Evolutionary conservation across 1,140 invertebrate species (phyloP).

Genomic region (Brachionus plicatilis): DNA sequence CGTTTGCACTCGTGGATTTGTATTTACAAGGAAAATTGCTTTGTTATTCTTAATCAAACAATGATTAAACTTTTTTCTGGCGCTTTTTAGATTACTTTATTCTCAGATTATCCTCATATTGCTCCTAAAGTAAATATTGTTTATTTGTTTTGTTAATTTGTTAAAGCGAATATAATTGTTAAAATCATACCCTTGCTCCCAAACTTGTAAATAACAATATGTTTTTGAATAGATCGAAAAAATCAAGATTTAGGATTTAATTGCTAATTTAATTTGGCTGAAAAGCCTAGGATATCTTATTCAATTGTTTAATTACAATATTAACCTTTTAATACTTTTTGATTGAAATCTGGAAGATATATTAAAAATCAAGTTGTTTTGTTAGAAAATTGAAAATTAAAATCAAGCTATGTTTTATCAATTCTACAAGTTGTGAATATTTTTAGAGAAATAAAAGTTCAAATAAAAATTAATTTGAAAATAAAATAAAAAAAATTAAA

Average conservation of each 20-base stretch:
- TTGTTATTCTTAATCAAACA: constrained; percentile 1
- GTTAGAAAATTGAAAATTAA: neutral
- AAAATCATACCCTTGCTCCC: neutral
- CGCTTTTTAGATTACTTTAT: neutral
- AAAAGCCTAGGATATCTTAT: neutral
- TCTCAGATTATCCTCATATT: neutral
- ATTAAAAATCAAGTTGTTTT: neutral
- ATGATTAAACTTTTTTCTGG: neutral
- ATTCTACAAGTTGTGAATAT: neutral
- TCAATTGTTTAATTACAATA: neutral
- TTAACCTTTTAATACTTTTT: neutral
- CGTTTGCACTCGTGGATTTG: neutral
- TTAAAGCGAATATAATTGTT: neutral
- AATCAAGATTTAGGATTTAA: neutral
- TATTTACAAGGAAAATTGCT: neutral
- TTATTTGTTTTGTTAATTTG: neutral
- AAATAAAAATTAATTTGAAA: too few relatives aligned
- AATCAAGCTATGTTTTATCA: neutral
- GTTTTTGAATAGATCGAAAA: neutral
- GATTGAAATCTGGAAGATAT: neutral
- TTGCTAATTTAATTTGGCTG: neutral
- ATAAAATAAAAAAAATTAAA: too few relatives aligned
- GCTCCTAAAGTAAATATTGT: neutral
- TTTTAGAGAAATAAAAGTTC: neutral
- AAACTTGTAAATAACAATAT: neutral